Base-by-base conservation (phyloP, 1,140 invertebrate genomes). In the Phymastichus coffea region DNA sequence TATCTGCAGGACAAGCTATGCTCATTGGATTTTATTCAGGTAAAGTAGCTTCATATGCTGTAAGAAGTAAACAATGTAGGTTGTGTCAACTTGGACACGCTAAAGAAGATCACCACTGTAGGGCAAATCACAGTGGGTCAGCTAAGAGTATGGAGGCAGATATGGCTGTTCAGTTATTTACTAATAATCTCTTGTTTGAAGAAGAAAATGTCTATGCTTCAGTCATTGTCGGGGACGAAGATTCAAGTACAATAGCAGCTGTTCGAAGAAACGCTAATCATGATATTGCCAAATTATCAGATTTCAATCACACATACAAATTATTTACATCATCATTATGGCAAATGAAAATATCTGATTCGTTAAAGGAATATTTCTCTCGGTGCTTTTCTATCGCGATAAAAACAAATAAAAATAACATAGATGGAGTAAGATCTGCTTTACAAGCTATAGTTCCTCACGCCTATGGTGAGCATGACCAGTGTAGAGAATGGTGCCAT, bases 141-240 rank as follows among this genome's bases (percentile, higher is more conserved):
- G 52, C 59, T n/a, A 66, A 69, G 52, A 37, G 61, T 1, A 66
- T 66, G 67, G 67, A 69, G 49, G 28, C 58, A 23, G 46, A 63
- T 30, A 60, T 65, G 46, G 65, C 64, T 28, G 63, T 63, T 3
- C 48, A 68, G 57, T 19, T 66, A 17, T 19, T 63, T 28, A 52
- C 46, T 10, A 56, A 25, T 28, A 68, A 63, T 57, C 9, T 26
- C 6, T 33, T 61, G 41, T 47, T 69, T 12, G 33, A 63, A 60
- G 46, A 58, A 2, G 23, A 47, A 28, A 49, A 52, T 19, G 30
- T 54, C 4, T 1, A 17, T 1, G 26, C 58, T 12, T 22, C 1
- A n/a, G 48, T 53, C 10, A 46, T 63, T 38, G 35, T 63, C 12
- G 56, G 52, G 1, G 62, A 63, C 40, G 62, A 63, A 30, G 56